A percentile compares a stretch with the other conserved stretches of the same genome.
phyloP scores from a whole-genome alignment of 2,797 vertebrate species.

The Pitangus sulphuratus region DNA sequence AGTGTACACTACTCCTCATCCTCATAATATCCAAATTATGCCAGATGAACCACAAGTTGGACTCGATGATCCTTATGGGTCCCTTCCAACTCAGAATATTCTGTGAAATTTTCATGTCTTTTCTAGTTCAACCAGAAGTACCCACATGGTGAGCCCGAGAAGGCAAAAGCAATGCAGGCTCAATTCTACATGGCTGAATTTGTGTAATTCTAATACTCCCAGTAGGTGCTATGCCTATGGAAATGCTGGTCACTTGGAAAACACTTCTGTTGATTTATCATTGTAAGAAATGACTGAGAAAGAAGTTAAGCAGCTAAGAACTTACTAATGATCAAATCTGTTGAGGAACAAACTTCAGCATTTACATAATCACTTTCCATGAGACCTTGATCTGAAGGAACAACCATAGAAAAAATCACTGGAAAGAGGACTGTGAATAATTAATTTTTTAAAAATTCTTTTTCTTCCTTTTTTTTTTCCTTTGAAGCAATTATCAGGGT shows the following conservation, averaged over 20 bases:
- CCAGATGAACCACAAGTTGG: neutral
- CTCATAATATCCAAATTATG: neutral
- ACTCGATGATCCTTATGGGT: neutral
- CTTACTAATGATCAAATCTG: neutral
- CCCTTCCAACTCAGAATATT: neutral
- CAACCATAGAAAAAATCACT: neutral
- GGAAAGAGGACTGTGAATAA: neutral
- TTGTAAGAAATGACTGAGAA: neutral
- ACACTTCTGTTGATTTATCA: neutral
- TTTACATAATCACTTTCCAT: neutral
- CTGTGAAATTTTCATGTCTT: neutral
- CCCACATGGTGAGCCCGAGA: neutral
- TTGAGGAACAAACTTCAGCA: neutral
- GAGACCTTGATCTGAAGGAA: neutral
- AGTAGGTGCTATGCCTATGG: neutral
- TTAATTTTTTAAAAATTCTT: rapidly evolving
- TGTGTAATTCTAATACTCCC: neutral
- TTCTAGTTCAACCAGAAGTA: neutral
- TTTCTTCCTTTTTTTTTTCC: neutral
- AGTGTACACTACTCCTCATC: neutral
- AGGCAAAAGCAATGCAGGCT: neutral
- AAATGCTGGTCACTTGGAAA: neutral
- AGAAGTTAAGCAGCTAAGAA: neutral
- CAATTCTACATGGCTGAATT: neutral
- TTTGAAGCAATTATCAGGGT: neutral